phyloP scores from a whole-genome alignment of 2,113 vertebrate genomes.

The Anguilla japonica region DNA sequence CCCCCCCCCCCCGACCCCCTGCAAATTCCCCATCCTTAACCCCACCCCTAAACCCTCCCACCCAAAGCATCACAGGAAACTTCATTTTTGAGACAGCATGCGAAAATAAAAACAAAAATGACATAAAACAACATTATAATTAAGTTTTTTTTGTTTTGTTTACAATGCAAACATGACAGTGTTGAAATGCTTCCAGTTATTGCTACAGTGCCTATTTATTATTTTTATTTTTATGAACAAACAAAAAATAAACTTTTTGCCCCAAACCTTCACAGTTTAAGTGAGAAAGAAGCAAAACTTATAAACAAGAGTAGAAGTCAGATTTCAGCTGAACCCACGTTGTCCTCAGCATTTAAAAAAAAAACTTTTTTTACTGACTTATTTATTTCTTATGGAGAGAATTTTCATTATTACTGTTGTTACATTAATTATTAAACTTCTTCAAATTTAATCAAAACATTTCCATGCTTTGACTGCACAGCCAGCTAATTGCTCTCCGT shows the following conservation, averaged over 20 bases:
- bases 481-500: constrained; percentile 61
- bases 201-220: constrained; percentile 79
- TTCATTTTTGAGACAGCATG: constrained; percentile 74
- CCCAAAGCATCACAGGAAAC: constrained; percentile 56
- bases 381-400: constrained; percentile 41
- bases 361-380: constrained; percentile 48
- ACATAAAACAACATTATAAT: constrained; percentile 60
- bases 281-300: constrained; percentile 57
- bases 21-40: constrained; percentile 28
- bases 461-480: constrained; percentile 65
- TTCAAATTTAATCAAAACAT: constrained; percentile 10
- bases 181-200: constrained; percentile 78
- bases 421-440: constrained; percentile 19
- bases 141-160: constrained; percentile 69
- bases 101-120: constrained; percentile 59
- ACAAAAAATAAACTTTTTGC: constrained; percentile 52
- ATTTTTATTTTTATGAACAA: neutral
- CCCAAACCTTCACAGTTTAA: constrained; percentile 75
- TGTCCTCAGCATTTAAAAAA: neutral
- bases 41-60: constrained; percentile 26
- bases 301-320: constrained; percentile 54
- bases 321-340: constrained; percentile 62
- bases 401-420: constrained; percentile 46
- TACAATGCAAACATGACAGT: constrained; percentile 81
- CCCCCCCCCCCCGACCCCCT: constrained; percentile 30